Conservation (phyloP, 2,797 vertebrate species). For the Tinamus major region DNA sequence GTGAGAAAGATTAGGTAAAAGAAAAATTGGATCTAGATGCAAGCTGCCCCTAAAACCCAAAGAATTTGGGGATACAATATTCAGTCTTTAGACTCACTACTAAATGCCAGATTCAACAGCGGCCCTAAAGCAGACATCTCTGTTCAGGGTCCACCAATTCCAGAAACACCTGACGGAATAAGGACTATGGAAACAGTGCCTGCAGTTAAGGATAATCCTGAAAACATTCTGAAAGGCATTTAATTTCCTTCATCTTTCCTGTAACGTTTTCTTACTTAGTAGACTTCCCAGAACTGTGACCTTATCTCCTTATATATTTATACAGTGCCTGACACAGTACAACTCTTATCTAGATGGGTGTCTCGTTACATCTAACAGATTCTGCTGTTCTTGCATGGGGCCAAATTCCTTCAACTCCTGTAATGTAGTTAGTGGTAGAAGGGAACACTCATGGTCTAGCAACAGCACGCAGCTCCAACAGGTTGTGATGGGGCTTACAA, state of each 20-base stretch:
- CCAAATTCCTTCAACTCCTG: background rate
- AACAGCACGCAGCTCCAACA: background rate
- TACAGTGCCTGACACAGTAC: constrained; percentile 12
- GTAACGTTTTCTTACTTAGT: background rate
- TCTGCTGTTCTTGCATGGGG: background rate
- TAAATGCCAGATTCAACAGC: background rate
- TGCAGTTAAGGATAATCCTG: background rate
- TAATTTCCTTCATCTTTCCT: constrained; percentile 7
- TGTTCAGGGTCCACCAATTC: background rate
- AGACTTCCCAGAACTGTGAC: background rate
- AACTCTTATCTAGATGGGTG: constrained; percentile 41
- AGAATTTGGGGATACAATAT: background rate
- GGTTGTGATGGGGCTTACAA: background rate
- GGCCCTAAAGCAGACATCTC: background rate
- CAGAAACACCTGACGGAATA: background rate
- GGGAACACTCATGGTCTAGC: background rate
- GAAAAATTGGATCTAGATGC: background rate
- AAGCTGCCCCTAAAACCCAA: background rate
- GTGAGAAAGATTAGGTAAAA: background rate
- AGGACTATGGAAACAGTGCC: background rate
- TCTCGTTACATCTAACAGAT: constrained; percentile 51
- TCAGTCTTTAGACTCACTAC: background rate
- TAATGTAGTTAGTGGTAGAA: background rate
- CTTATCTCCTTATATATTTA: background rate
- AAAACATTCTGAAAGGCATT: background rate